Percentiles rank a stretch among this genome's conserved stretches.
These are phyloP conservation scores for Dicycla oo DNA, from an alignment of 2,888 invertebrate species.

Conservation along the genomic window DNA sequence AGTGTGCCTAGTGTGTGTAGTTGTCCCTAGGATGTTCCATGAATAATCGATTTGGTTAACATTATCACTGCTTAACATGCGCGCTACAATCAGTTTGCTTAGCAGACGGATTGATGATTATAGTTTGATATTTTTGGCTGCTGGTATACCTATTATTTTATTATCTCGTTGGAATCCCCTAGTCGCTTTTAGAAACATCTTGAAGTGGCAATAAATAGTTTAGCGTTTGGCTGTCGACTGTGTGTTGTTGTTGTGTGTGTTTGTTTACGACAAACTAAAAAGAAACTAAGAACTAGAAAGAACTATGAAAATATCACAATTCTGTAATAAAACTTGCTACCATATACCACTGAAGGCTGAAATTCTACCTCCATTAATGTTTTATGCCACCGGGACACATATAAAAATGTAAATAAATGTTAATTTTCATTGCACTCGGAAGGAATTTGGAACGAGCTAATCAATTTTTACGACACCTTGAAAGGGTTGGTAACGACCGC, in stretches of 20 bases:
- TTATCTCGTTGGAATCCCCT: no score
- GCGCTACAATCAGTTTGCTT: neutral
- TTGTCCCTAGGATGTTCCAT: neutral
- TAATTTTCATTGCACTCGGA: conserved; percentile 59
- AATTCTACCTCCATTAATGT: conserved; percentile 18
- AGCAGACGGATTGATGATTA: neutral
- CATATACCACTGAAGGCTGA: neutral
- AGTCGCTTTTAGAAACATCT: neutral
- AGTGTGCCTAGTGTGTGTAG: no score
- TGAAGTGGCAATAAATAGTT: neutral
- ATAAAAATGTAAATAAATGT: conserved; percentile 60
- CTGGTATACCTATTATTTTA: no score
- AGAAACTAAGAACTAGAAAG: neutral
- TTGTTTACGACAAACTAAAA: no score
- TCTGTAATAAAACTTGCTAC: neutral
- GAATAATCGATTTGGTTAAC: neutral
- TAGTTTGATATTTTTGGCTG: neutral
- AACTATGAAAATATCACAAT: neutral
- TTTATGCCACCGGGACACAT: conserved; percentile 33
- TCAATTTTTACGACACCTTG: conserved; percentile 61
- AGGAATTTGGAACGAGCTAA: conserved; percentile 56
- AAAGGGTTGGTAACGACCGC: conserved; percentile 60
- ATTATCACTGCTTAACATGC: no score
- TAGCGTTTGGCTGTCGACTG: neutral
- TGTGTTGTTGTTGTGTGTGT: no score